Evolutionary conservation across 64 coral and sea anemone genomes (phyloP).

Genomic region (Montipora cactus): DNA sequence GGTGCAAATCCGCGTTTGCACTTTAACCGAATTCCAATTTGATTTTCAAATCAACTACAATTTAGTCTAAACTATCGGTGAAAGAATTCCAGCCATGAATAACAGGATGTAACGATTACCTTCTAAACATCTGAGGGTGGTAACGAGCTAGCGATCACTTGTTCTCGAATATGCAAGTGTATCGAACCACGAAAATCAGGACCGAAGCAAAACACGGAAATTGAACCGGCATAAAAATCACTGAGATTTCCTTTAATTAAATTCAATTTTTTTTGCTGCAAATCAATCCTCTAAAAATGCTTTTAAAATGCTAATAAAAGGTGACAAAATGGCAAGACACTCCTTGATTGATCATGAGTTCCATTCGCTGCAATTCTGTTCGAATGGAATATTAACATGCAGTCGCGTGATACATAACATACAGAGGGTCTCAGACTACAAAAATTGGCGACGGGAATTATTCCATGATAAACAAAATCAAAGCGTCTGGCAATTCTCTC

Average conservation of each 20-base stretch:
- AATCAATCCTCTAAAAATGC: background rate
- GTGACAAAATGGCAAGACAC: background rate
- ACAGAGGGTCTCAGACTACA: background rate
- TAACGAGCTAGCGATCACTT: background rate
- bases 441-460: background rate
- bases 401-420: conserved; percentile 15
- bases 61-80: background rate
- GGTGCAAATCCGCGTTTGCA: background rate
- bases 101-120: conserved; percentile 12
- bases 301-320: background rate
- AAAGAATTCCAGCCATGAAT: background rate
- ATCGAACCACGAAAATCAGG: background rate
- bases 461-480: conserved; percentile 26
- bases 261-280: background rate
- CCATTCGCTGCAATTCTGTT: background rate
- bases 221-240: background rate
- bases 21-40: background rate
- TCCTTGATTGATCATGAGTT: conserved; percentile 33
- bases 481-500: background rate
- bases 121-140: background rate
- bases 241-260: background rate
- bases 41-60: background rate
- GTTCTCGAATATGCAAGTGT: background rate
- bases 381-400: background rate
- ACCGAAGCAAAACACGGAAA: background rate